Evolutionary conservation across 2,888 invertebrate genomes (phyloP), one percentile per base, ranked within the genome.

Genomic region (Drosophila paranaensis): DNA sequence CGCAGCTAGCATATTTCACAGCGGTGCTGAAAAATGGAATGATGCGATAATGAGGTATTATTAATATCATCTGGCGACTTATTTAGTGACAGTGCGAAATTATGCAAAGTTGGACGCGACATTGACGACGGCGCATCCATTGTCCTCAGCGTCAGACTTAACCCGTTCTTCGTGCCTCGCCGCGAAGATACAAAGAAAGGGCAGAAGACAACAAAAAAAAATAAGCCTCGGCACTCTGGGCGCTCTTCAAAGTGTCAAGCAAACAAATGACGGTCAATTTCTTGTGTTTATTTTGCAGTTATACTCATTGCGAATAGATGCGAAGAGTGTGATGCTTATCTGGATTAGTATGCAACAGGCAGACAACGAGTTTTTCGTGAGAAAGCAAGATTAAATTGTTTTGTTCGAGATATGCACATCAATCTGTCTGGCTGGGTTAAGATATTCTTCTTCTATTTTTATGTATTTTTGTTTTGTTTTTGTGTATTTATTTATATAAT

Each of bases 221-320:
- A 69, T 74, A 82, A 82, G 76, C 79, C 68, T 33, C 20, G 72
- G 55, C 71, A 73, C 72, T 69, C 72, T 67, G 72, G 71, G 46
- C 73, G 68, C 78, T 75, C 78, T 86, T 84, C 84, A 77, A 86
- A 86, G 78, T 86, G 86, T 86, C 86, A 84, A 77, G 81, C 88
- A 86, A 86, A 89, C 89, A 86, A 86, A 86, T 86, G 86, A 89
- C 86, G 86, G 89, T 86, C 81, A 82, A 82, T 88, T 85, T 78
- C 67, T 77, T 77, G n/a, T 60, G 37, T 64, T 50, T 61, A 37
- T 54, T 63, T 37, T 9, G n/a, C 11, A 30, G 30, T 35, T 56
- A 56, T 56, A 56, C 56, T 42, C 56, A 14, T 33, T 35, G 33
- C 6, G 20, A 20, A n/a, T 6, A 4, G 33, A 14, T 35, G 14